Evolutionary conservation across 2,797 vertebrate species (phyloP).

Genomic region (Danionella dracula): DNA sequence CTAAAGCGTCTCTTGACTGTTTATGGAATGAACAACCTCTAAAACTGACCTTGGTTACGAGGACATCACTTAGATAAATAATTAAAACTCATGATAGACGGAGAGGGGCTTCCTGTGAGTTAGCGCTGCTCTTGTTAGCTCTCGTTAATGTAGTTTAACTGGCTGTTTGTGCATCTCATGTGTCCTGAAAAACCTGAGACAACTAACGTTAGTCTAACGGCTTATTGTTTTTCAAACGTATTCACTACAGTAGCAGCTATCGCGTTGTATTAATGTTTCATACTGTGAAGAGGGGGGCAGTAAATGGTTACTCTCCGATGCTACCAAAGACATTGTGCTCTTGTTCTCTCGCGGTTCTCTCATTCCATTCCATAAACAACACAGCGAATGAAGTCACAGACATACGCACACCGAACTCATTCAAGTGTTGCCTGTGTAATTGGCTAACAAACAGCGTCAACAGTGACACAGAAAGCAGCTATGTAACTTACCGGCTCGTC

Average conservation of each 20-base stretch:
- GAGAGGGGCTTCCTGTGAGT: not conserved
- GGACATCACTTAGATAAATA: no score
- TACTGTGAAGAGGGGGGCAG: no score
- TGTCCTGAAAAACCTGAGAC: not conserved
- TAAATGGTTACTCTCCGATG: no score
- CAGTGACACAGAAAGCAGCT: not conserved
- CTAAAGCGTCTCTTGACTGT: no score
- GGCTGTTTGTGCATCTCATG: not conserved
- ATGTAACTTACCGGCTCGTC: conserved; percentile 62
- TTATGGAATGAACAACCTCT: no score
- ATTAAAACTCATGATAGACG: no score
- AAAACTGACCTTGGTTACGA: no score
- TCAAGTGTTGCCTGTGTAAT: not conserved
- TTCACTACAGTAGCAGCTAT: not conserved
- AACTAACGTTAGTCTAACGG: not conserved
- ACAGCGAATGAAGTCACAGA: not conserved
- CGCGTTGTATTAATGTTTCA: not conserved
- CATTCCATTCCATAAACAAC: not conserved
- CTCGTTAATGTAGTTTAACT: not conserved
- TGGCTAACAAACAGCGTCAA: not conserved
- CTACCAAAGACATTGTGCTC: not conserved
- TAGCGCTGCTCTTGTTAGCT: conserved; percentile 14
- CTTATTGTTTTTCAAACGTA: not conserved
- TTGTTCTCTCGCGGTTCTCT: not conserved
- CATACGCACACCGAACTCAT: not conserved